Base-by-base conservation (phyloP, 2,888 invertebrate species). In the Cerastis rubricosa region DNA sequence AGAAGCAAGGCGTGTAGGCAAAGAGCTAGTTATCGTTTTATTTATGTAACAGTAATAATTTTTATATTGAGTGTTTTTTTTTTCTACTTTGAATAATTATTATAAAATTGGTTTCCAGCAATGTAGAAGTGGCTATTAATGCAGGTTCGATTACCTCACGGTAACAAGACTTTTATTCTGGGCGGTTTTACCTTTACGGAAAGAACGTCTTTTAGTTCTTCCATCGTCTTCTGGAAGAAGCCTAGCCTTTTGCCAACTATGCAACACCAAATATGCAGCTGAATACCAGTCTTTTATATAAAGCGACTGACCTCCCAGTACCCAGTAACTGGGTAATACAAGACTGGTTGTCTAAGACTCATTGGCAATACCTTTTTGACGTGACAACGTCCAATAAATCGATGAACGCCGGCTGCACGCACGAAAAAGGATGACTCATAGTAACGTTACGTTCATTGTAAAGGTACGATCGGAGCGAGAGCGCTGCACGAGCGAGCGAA, bases 51-150 rank as follows among this genome's bases (percentile, higher is more conserved):
- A 2, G 11, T 51, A 29, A 19, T 40, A 0, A n/a, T 70, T 78
- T 43, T 67, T 81, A 63, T 59, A 65, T 68, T 47, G 35, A 69
- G 63, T 61, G 29, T 7, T 59, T 35, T 54, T 40, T 54, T 57
- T 54, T 14, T 57, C 25, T 57, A 57, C 57, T 12, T 14, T 25
- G 25, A 25, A 7, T 14, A 0, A 14, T 25, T 2, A 57, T 57
- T 57, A 25, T 57, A 57, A 29, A 29, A 59, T 59, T 17, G 8
- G 8, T 29, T 59, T 59, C 17, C 59, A 17, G 29, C 3, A 3
- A 59, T 1, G 29, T 8, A 59, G 25, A 59, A 25, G 14, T 17
- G 17, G 17, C 2, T 57, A 2, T 57, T 57, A 0, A 12, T 57
- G 14, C 25, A 25, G 25, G 7, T 14, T 59, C 1, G 59, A 59